These are phyloP conservation scores for Pediacus dermestoides DNA, from an alignment of 2,888 invertebrate genomes.

Conservation along the genomic window DNA sequence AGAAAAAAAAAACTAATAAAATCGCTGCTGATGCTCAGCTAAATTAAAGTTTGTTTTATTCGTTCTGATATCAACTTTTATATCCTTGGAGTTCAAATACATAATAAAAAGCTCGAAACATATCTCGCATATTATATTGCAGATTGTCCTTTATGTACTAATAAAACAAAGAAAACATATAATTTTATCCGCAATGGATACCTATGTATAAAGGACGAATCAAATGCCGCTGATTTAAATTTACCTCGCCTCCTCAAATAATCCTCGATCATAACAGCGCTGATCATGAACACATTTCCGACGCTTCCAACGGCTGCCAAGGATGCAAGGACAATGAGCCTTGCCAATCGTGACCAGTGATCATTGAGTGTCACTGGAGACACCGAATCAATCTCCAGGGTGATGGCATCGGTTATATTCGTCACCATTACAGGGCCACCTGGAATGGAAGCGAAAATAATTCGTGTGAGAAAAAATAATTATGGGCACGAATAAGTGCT, in stretches of 20 bases:
- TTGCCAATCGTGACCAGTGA: slow-evolving; percentile 66
- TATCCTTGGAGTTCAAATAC: too few relatives aligned
- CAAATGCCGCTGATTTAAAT: slow-evolving; percentile 16
- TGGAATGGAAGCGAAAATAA: slow-evolving; percentile 13
- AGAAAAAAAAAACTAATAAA: too few relatives aligned
- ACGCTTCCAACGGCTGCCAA: slow-evolving; percentile 65
- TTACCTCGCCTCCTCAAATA: slow-evolving; percentile 65
- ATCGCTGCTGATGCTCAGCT: too few relatives aligned
- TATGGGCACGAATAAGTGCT: too few relatives aligned
- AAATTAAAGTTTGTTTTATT: too few relatives aligned
- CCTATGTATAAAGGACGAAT: too few relatives aligned
- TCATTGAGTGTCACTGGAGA: slow-evolving; percentile 64
- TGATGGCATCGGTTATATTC: slow-evolving; percentile 27
- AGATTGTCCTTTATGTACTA: too few relatives aligned
- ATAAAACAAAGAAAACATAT: too few relatives aligned
- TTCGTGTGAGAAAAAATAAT: neutral
- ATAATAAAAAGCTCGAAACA: too few relatives aligned
- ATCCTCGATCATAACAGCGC: slow-evolving; percentile 69
- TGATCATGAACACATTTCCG: slow-evolving; percentile 75
- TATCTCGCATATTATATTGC: too few relatives aligned
- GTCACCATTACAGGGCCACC: slow-evolving; percentile 17
- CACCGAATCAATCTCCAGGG: slow-evolving; percentile 44
- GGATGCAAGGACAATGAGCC: slow-evolving; percentile 61
- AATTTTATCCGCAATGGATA: too few relatives aligned
- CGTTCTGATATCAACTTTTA: too few relatives aligned